Percentiles rank a stretch among this genome's conserved stretches.
Conservation (phyloP, 1,140 invertebrate species). For the Araneus ventricosus region DNA sequence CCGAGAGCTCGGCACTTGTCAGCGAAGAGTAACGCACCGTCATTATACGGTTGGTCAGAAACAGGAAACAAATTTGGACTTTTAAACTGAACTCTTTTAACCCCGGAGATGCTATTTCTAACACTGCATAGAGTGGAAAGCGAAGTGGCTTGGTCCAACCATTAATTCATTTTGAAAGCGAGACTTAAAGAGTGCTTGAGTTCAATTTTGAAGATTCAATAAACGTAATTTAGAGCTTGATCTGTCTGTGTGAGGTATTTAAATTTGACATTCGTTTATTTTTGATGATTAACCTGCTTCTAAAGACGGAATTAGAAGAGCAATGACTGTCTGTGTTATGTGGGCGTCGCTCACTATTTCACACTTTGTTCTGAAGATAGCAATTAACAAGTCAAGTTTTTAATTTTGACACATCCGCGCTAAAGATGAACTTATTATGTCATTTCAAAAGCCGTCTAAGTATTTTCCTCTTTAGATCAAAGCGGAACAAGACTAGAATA, state of each 20-base stretch:
- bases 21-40: neutral
- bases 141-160: neutral
- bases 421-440: too few species aligned
- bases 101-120: neutral
- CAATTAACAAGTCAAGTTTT: too few species aligned
- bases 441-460: too few species aligned
- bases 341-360: too few species aligned
- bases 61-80: conserved; percentile 18
- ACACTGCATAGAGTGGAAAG: neutral
- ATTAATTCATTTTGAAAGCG: neutral
- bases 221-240: neutral
- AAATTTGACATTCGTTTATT: neutral
- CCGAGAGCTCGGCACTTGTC: neutral
- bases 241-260: neutral
- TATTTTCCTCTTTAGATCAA: too few species aligned
- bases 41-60: neutral
- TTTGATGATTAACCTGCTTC: neutral
- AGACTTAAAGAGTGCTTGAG: neutral
- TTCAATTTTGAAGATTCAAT: neutral
- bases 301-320: neutral
- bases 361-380: too few species aligned
- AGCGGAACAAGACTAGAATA: too few species aligned
- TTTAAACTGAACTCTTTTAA: neutral
- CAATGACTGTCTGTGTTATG: too few species aligned
- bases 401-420: too few species aligned